Evolutionary conservation across 2,888 invertebrate species (phyloP), one percentile per base, ranked within the genome.

Genomic region (Polyommatus icarus): DNA sequence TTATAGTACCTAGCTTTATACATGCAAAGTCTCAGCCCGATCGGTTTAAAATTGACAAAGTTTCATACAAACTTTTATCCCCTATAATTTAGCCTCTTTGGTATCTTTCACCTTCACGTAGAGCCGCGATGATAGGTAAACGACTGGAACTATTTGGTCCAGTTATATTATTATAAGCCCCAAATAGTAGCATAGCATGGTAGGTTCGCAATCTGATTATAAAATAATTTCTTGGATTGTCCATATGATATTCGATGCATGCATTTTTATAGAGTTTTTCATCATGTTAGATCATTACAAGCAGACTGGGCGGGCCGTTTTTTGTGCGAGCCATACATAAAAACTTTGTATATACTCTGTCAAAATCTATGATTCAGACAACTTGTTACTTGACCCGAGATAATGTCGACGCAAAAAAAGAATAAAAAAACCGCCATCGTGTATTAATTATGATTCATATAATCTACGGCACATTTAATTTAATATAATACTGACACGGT

Each of bases 401-500:
- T 77, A 73, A 77, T 73, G 59, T 40, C 72, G 50, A 57, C 61
- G 59, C 77, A 77, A 77, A 77, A 77, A 73, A 71, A 15, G 15
- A 67, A 29, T 4, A 29, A 67, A 67, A 67, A 67, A 67, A 67
- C 67, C 67, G 67, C 54, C 75, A 75, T 75, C 46, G 18, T 29
- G 75, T 75, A 75, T 54, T 75, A 75, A 75, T 61, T 77, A 77
- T 77, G 77, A 77, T 73, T 77, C 77, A 77, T 73, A 73, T 77
- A 72, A 77, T 73, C 59, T 77, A 75, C 73, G 77, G 72, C 77
- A 77, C 73, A 79, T 80, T 79, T 80, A 78, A 79, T 80, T 80
- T 78, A 80, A 78, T 77, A 78, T 78, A 80, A 78, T 77, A 78
- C 80, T 79, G 76, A 77, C 79, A 80, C 77, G 80, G 79, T 71